Base-by-base conservation (phyloP, 2,113 vertebrate species). In the Penelope pileata region DNA sequence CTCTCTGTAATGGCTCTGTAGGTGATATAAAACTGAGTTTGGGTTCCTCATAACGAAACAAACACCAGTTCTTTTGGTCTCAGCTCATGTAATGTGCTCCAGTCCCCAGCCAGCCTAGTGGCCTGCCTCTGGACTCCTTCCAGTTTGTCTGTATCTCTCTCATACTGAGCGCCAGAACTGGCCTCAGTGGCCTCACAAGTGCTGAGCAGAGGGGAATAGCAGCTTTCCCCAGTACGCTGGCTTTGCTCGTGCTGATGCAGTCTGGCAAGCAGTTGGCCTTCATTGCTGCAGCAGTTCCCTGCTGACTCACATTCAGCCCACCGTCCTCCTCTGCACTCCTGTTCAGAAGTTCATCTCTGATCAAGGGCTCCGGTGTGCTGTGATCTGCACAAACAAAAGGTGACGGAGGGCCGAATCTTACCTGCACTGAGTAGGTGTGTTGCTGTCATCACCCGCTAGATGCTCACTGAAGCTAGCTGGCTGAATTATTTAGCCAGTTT, bases 131-230 rank as follows among this genome's bases (percentile, higher is more conserved):
- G 64, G 47, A 16, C 36, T 68, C 38, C 51, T 62, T 82, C 76
- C 85, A 68, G 42, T 72, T 58, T 82, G 17, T 15, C 19, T 60
- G 32, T 68, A 34, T 63, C 43, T 64, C 38, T n/a, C 54, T n/a
- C 26, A 1, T 40, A 24, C 45, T 17, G 64, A 23, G 23, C 63
- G 43, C 68, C 66, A 67, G 53, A 76, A 23, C 32, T 59, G 47
- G 62, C 59, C 32, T 30, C 43, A 50, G 12, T 36, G 48, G 34
- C 58, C 68, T 72, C 40, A 21, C 26, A 62, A 82, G 29, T 56
- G 73, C 84, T 84, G 93, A 91, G 60, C 54, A 48, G 66, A 78
- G 45, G 38, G 34, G 40, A 80, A 26, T 24, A 54, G 50, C 17
- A 59, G 47, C 40, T 62, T 60, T 34, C 38, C 58, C 56, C 69